A percentile compares a stretch with the other conserved stretches of the same genome.
Evolutionary conservation across 1,140 invertebrate species (phyloP).

Genomic region (Diploscapter pachys): DNA sequence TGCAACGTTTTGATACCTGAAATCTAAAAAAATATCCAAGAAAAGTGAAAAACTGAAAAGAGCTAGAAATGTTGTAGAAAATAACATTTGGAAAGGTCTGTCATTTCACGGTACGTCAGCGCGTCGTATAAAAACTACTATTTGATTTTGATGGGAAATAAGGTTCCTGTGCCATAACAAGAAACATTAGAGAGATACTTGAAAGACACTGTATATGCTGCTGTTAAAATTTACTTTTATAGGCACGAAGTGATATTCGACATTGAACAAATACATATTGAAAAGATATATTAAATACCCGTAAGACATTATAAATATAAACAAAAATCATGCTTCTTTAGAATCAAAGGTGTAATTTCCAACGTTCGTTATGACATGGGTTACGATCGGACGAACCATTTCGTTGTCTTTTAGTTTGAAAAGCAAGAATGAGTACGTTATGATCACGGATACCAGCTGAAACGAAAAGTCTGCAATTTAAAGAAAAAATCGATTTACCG

Average conservation of each 20-base stretch:
- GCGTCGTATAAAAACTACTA: not conserved
- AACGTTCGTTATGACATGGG: not conserved
- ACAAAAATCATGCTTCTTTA: not conserved
- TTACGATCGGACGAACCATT: not conserved
- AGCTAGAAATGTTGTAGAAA: not conserved
- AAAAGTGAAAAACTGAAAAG: not conserved
- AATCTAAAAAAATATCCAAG: not conserved
- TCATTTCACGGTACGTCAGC: too few species aligned
- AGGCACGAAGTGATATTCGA: not conserved
- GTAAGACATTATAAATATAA: not conserved
- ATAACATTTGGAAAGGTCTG: not conserved
- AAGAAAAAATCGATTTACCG: conserved; percentile 27
- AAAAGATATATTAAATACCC: not conserved
- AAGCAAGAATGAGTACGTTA: conserved; percentile 51
- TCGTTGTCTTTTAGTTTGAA: conserved; percentile 50
- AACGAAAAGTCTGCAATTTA: conserved; percentile 2
- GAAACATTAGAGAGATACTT: too few species aligned
- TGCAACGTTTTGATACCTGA: too few species aligned
- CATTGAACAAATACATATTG: not conserved
- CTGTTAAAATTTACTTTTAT: not conserved
- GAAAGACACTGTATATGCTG: too few species aligned
- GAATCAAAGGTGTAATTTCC: not conserved
- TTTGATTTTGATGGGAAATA: not conserved
- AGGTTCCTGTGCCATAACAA: too few species aligned
- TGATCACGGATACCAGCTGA: conserved; percentile 48